Conservation (phyloP, 2,888 invertebrate species). For the Hartigia nigra region DNA sequence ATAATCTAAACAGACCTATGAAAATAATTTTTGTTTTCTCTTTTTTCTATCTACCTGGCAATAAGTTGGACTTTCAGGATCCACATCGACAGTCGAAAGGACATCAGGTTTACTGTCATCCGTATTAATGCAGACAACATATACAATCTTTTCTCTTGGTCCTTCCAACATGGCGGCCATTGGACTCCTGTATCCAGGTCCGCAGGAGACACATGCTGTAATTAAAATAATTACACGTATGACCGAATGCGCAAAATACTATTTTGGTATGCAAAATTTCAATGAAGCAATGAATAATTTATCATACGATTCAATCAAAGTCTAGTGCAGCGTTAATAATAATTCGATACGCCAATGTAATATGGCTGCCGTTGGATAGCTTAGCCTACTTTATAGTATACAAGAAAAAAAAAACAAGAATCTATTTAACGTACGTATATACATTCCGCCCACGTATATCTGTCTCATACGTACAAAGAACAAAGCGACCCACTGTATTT, state of each 20-base stretch:
- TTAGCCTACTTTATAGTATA: neutral
- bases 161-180: constrained; percentile 85
- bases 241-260: neutral
- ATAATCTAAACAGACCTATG: neutral
- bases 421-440: neutral
- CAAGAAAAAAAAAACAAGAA: neutral
- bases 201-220: constrained; percentile 54
- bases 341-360: neutral
- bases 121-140: constrained; percentile 89
- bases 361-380: neutral
- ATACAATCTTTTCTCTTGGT: constrained; percentile 86
- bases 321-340: neutral
- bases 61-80: constrained; percentile 87
- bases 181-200: constrained; percentile 84
- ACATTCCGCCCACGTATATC: neutral
- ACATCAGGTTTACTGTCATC: constrained; percentile 84
- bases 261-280: neutral
- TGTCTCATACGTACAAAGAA: neutral
- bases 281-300: neutral
- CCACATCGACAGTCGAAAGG: constrained; percentile 90
- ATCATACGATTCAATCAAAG: neutral
- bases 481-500: neutral
- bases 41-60: constrained; percentile 73
- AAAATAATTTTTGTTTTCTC: neutral
- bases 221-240: neutral